Evolutionary conservation across 2,888 invertebrate species (phyloP), one percentile per base, ranked within the genome.

Genomic region (Megamerina dolium): DNA sequence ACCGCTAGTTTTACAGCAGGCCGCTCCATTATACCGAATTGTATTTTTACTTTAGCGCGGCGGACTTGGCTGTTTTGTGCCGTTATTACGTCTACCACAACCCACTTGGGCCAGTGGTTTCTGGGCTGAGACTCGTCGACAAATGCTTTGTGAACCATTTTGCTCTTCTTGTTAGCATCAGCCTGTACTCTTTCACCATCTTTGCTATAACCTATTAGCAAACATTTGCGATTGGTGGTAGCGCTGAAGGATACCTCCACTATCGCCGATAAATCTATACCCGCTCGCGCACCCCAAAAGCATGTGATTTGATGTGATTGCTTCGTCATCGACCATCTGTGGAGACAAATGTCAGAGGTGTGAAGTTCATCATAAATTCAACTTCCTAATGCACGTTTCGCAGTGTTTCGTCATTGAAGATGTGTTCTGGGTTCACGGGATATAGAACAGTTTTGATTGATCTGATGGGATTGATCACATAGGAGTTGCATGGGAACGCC

Each of bases 231-330:
- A 45, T n/a, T n/a, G n/a, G n/a, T n/a, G n/a, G n/a, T n/a, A n/a
- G n/a, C n/a, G n/a, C n/a, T n/a, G n/a, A n/a, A n/a, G n/a, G n/a
- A n/a, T n/a, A n/a, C n/a, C n/a, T n/a, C n/a, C n/a, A n/a, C n/a
- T n/a, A n/a, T n/a, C n/a, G n/a, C n/a, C n/a, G n/a, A 50, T 31
- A 2, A 49, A 32, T 16, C 45, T 50, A 23, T 49, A 43, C 3
- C 49, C 45, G 20, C 34, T 41, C 13, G 49, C 19, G 5, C 50
- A 50, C 4, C 50, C 50, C 3, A 53, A 14, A 29, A 53, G 30
- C 27, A 51, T 13, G 36, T 53, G 53, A 16, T 49, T 51, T 23
- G 44, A 46, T 13, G 51, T 51, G 8, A 53, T 34, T 4, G 50
- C 49, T 8, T 49, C 50, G 19, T 52, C 49, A 21, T 51, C 46